Percentiles rank a stretch among this genome's conserved stretches.
phyloP scores from a whole-genome alignment of 2,113 vertebrate species.

The Leucoraja erinaceus region DNA sequence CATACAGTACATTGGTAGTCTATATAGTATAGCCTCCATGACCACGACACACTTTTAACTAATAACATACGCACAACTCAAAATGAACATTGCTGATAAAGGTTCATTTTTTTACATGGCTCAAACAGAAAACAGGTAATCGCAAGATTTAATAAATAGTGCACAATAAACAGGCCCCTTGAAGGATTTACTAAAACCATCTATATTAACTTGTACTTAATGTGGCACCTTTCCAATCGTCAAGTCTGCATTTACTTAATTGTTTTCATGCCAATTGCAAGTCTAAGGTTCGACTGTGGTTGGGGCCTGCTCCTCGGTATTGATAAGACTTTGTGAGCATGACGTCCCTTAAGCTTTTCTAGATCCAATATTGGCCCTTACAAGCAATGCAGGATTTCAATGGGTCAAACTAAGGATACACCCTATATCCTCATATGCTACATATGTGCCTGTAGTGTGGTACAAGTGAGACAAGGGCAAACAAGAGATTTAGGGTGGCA shows the following conservation, averaged over 20 bases:
- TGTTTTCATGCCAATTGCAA: not conserved
- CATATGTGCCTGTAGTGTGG: too few relatives aligned
- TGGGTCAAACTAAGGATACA: too few relatives aligned
- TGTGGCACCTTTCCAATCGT: not conserved
- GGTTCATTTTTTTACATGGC: not conserved
- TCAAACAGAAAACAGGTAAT: constrained; percentile 17
- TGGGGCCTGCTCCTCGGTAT: not conserved
- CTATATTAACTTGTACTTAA: not conserved
- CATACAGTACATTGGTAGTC: not conserved
- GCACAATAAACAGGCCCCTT: not conserved
- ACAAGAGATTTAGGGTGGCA: too few relatives aligned
- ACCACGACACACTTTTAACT: not conserved
- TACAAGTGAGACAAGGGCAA: not conserved
- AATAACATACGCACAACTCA: not conserved
- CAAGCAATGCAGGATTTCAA: too few relatives aligned
- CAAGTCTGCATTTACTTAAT: too few relatives aligned
- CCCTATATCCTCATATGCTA: too few relatives aligned
- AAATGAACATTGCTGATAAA: constrained; percentile 2
- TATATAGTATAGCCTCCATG: not conserved
- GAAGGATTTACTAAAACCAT: not conserved
- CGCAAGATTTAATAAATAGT: constrained; percentile 33
- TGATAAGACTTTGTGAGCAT: too few relatives aligned
- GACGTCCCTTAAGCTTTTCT: not conserved
- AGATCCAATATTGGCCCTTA: not conserved
- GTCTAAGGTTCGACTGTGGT: not conserved